Evolutionary conservation across 2,888 invertebrate genomes (phyloP), one percentile per base, ranked within the genome.

Genomic region (Drosophila neutralis): DNA sequence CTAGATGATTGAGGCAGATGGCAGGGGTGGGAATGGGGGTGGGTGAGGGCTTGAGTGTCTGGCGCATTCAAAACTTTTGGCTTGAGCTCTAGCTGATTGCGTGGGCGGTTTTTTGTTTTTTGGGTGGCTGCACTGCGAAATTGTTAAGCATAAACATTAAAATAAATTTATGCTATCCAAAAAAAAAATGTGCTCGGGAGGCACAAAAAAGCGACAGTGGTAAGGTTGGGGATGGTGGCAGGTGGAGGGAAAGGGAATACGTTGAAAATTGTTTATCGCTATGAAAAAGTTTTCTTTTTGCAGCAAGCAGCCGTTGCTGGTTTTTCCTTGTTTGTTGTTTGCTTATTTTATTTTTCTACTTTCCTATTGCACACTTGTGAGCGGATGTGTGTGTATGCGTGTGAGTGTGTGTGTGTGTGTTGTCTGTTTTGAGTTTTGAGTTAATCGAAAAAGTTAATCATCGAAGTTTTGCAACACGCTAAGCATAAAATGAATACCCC

Each of bases 121-220:
- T 38, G 69, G 56, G 38, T 54, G 68, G 69, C 60, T 73, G 74
- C 85, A 82, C 59, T 77, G 71, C 56, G 53, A 81, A 89, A 90
- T 90, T 88, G 89, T 90, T 89, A 83, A 87, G 89, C 87, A 89
- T 74, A 89, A 84, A 73, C 89, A 90, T 89, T 87, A 90, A 90
- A 87, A 90, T 90, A 90, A 90, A 87, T 87, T 88, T 87, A 87
- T 87, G 87, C 90, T 76, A 79, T 81, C 68, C 33, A 82, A 78
- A 75, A 83, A 73, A 56, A 33, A 42, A 42, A 29, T 45, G n/a
- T 24, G 11, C 35, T 15, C 42, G 59, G n/a, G 45, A 35, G 54
- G 56, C 27, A 33, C 49, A 59, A 45, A 31, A 35, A 53, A 58
- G 45, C 49, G 27, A 10, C 31, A 21, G 36, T 10, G 36, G 29